Evolutionary conservation across 1,140 invertebrate genomes (phyloP), one percentile per base, ranked within the genome.

Genomic region (Nylanderia fulva): DNA sequence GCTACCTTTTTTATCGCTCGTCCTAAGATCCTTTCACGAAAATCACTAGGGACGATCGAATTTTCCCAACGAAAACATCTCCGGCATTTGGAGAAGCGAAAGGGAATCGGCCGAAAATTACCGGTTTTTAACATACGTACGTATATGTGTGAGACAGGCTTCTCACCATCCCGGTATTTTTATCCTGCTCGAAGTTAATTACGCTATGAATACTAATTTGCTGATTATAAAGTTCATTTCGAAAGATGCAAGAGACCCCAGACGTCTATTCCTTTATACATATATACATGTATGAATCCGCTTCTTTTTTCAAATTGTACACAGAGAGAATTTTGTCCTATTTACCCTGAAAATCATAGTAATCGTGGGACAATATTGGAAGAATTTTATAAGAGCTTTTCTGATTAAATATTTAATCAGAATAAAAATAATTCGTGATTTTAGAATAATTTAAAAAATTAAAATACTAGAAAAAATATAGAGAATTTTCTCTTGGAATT

Each of bases 141-240:
- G n/a, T 52, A 48, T 48, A 52, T 52, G n/a, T 52, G 24, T 24
- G 13, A 33, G 52, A 56, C 21, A 58, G 36, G 71, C 52, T 74
- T 74, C 29, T 74, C 54, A 52, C 24, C 68, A 48, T 21, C 8
- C 18, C 27, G 36, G 21, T 36, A 58, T 39, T 74, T 74, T 74
- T 74, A 74, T 18, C 56, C 33, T 15, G 52, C 58, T 58, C n/a
- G 0, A 27, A 58, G 71, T 58, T 71, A 33, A 52, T 71, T 71
- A 52, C 42, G 15, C 45, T 54, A 52, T 71, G 68, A 71, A 71
- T 71, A 71, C n/a, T 71, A 71, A 71, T 71, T 45, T 54, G n/a
- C 68, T 52, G 45, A 33, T 71, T 71, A 71, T 54, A 71, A 52
- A 52, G 54, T 71, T 52, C 45, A 58, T 74, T 74, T 58, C 7